Percentiles rank a stretch among this genome's conserved stretches.
Evolutionary conservation across 2,113 vertebrate genomes (phyloP).

Genomic region (Notechis scutatus): DNA sequence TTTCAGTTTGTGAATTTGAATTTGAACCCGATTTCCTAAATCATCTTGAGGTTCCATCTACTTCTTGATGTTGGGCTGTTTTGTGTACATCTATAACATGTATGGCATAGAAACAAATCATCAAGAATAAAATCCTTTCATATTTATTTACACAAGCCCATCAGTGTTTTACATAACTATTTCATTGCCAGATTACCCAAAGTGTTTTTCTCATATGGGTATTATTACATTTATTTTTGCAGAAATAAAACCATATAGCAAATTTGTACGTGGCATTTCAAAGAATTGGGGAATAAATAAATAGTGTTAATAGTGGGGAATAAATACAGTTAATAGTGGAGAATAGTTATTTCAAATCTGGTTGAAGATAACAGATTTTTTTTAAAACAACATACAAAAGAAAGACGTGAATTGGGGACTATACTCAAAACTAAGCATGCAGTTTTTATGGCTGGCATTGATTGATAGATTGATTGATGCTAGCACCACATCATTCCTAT

Average conservation of each 20-base stretch:
- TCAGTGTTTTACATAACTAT: not conserved
- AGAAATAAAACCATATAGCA: not conserved
- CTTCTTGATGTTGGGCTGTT: not conserved
- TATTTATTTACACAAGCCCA: not conserved
- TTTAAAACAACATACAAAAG: not conserved
- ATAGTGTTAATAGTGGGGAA: not conserved
- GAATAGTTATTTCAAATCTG: not conserved
- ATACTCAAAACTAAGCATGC: not conserved
- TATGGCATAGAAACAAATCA: not conserved
- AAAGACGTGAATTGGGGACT: not conserved
- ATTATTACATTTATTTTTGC: not conserved
- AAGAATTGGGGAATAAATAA: not conserved
- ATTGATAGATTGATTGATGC: not conserved
- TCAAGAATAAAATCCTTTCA: not conserved
- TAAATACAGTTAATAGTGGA: not conserved
- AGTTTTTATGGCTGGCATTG: not conserved
- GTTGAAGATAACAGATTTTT: not conserved
- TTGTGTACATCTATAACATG: not conserved
- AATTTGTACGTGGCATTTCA: not conserved
- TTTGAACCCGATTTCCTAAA: not conserved
- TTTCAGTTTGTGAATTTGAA: not conserved
- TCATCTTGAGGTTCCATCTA: not conserved
- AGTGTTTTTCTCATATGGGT: not conserved
- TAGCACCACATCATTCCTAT: slow-evolving; percentile 35
- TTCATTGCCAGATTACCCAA: not conserved